These are phyloP conservation scores for Aleiodes testaceus DNA, from an alignment of 2,888 invertebrate genomes.

Conservation along the genomic window DNA sequence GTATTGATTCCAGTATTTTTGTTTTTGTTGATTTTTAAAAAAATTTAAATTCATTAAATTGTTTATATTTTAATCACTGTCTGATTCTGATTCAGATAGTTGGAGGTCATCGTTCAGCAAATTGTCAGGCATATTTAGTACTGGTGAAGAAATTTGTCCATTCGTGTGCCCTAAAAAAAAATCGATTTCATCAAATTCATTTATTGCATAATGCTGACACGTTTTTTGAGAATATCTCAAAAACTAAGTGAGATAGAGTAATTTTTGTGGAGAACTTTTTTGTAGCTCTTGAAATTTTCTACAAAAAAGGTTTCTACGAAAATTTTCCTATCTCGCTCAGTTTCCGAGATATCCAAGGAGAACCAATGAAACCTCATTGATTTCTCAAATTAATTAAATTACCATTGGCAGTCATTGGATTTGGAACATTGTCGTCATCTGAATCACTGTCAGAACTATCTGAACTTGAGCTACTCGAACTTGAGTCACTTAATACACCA, in stretches of 20 bases:
- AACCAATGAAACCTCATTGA: not conserved
- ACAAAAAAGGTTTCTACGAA: too few species aligned
- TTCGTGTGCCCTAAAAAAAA: slow-evolving; percentile 66
- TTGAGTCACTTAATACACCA: slow-evolving; percentile 66
- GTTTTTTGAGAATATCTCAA: not conserved
- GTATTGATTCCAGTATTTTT: slow-evolving; percentile 45
- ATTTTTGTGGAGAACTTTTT: too few species aligned
- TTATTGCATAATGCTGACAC: slow-evolving; percentile 11
- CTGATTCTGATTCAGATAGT: slow-evolving; percentile 89
- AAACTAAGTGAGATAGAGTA: too few species aligned
- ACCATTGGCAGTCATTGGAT: slow-evolving; percentile 63
- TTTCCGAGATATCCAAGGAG: too few species aligned
- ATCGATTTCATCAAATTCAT: slow-evolving; percentile 17
- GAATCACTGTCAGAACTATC: slow-evolving; percentile 74
- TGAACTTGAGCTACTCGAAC: slow-evolving; percentile 69
- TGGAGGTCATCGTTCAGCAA: slow-evolving; percentile 88
- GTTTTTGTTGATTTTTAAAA: slow-evolving; percentile 50
- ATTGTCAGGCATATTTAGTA: slow-evolving; percentile 76
- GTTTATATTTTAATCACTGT: slow-evolving; percentile 75
- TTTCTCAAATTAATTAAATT: slow-evolving; percentile 31
- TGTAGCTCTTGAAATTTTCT: too few species aligned
- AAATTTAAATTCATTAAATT: not conserved
- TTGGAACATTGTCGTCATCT: slow-evolving; percentile 67
- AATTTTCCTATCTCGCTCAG: too few species aligned
- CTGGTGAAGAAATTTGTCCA: slow-evolving; percentile 63